Conservation (phyloP, 1,140 invertebrate genomes). For the Procambarus virginalis region DNA sequence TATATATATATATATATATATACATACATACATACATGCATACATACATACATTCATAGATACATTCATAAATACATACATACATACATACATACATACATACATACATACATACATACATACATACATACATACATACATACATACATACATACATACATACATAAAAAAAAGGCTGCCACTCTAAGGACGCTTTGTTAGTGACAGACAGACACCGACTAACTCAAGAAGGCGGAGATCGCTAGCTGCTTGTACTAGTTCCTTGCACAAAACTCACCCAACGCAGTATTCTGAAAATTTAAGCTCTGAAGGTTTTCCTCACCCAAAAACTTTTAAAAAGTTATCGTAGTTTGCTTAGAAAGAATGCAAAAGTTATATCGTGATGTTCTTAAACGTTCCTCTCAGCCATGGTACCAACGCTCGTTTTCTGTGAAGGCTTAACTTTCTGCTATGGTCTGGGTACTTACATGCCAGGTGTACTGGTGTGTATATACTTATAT, state of each 20-base stretch:
- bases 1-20: background rate
- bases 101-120: slow-evolving; percentile 1
- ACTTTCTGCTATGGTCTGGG: background rate
- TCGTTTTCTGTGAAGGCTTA: slow-evolving; percentile 32
- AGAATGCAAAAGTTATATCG: slow-evolving; percentile 29
- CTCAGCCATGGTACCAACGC: slow-evolving; percentile 39
- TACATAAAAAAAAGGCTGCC: background rate
- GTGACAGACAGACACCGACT: background rate
- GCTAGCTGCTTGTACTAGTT: slow-evolving; percentile 45
- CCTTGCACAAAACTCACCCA: slow-evolving; percentile 35
- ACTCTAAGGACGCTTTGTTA: slow-evolving; percentile 8
- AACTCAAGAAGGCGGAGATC: slow-evolving; percentile 11
- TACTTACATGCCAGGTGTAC: background rate
- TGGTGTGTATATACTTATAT: background rate
- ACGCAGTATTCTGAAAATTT: slow-evolving; percentile 9
- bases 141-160: background rate
- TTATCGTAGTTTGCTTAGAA: slow-evolving; percentile 45
- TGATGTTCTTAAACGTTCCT: slow-evolving; percentile 29
- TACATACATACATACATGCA: background rate
- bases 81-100: background rate
- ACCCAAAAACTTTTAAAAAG: slow-evolving; percentile 31
- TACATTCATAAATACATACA: background rate
- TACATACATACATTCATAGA: background rate
- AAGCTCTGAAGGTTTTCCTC: slow-evolving; percentile 43
- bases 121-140: background rate